Evolutionary conservation across 2,113 vertebrate genomes (phyloP).

Genomic region (Melierax canorus): DNA sequence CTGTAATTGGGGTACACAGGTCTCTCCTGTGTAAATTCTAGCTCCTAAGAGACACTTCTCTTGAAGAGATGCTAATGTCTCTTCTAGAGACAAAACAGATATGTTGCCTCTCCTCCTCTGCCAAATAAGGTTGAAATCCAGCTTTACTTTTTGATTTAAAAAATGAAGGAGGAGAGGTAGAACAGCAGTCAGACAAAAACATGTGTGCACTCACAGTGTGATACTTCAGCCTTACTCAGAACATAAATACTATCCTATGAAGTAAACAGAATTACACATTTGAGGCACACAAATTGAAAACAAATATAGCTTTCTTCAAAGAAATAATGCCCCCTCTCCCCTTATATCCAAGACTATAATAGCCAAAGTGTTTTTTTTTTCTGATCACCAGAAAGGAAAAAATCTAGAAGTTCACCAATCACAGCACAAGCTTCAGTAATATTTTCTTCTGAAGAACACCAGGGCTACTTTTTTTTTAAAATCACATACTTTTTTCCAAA

Average conservation of each 20-base stretch:
- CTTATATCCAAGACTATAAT: not conserved
- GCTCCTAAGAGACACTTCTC: not conserved
- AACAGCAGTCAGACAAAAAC: not conserved
- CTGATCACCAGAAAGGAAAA: not conserved
- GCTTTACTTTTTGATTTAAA: not conserved
- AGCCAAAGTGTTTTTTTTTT: not conserved
- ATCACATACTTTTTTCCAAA: not conserved
- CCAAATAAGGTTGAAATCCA: not conserved
- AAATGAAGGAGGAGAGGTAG: not conserved
- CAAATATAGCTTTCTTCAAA: not conserved
- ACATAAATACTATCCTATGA: not conserved
- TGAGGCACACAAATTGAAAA: not conserved
- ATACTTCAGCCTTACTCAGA: not conserved
- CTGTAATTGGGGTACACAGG: not conserved
- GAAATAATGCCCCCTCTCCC: not conserved
- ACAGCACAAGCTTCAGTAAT: not conserved
- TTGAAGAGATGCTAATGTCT: not conserved
- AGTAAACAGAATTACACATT: not conserved
- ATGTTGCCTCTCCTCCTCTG: not conserved
- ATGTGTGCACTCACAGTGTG: not conserved
- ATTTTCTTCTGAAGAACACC: slow-evolving; percentile 14
- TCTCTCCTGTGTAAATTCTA: not conserved
- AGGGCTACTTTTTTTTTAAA: not conserved
- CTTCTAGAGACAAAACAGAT: not conserved
- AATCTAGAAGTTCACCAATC: not conserved